Evolutionary conservation across 2,888 invertebrate genomes (phyloP), one percentile per base, ranked within the genome.

Genomic region (Zaprionus lineosus): DNA sequence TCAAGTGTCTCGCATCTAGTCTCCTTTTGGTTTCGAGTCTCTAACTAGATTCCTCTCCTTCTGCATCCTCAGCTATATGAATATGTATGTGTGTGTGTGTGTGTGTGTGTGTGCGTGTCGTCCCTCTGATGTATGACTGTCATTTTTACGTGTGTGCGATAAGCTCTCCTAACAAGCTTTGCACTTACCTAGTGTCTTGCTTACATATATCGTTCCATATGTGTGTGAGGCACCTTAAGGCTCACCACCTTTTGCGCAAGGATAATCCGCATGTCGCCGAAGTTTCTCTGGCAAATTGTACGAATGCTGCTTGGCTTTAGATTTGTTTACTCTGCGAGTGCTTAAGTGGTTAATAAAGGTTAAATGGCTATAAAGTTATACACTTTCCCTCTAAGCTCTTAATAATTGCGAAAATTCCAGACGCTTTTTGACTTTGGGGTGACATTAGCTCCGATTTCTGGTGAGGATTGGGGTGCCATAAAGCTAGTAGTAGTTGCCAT

Each of bases 161-260:
- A 76, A 76, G 75, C 83, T 59, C 37, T 41, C 68, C 81, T 84
- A 77, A 77, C 76, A 81, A 77, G 77, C 81, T 37, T 59, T 55
- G 61, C 76, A 57, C 52, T 66, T 72, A 66, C 51, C 66, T 55
- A 44, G 47, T 47, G 72, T 48, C 67, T 61, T 65, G 51, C 66
- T 71, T 71, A 71, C 60, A 60, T 55, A 59, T 65, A n/a, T n/a
- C n/a, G 51, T 43, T 31, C 4, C 47, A 59, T 51, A 51, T 51
- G 53, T 50, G 34, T 8, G 4, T 4, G 24, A 24, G 6, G 6
- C 24, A 24, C 24, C 24, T 24, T 21, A 21, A 3, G 7, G 21
- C 21, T 21, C 4, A 3, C 7, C 3, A 21, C 7, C 21, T 21
- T n/a, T n/a, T n/a, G n/a, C n/a, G n/a, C n/a, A n/a, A n/a, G n/a